These are phyloP conservation scores for Barypeithes pellucidus DNA, from an alignment of 2,888 invertebrate genomes.

Conservation along the genomic window DNA sequence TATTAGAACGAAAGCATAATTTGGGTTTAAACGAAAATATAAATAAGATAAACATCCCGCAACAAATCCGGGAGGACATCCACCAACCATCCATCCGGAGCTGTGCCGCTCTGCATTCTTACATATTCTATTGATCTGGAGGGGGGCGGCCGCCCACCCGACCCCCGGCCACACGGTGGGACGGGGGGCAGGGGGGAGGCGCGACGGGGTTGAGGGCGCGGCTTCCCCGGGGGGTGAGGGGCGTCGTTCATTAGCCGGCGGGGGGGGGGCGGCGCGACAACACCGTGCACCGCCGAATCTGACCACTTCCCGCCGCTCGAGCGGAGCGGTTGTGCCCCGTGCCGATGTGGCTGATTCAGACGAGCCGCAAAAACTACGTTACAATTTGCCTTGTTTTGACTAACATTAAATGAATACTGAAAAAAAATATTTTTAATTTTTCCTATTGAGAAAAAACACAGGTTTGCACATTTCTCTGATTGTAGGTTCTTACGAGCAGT, in stretches of 20 bases:
- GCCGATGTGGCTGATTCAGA: conserved; percentile 38
- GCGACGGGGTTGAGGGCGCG: conserved; percentile 25
- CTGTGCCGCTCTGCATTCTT: conserved; percentile 54
- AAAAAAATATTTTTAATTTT: conserved; percentile 2
- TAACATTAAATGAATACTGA: conserved; percentile 1
- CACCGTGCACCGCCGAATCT: conserved; percentile 52
- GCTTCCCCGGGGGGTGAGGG: conserved; percentile 21
- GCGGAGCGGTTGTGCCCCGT: conserved; percentile 43
- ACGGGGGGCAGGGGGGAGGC: conserved; percentile 1
- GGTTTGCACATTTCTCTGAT: too few species aligned
- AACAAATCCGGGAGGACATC: conserved; percentile 35
- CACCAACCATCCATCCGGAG: conserved; percentile 50
- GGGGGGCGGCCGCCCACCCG: conserved; percentile 45
- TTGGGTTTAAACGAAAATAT: too few species aligned
- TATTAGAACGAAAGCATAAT: too few species aligned
- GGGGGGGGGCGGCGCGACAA: conserved; percentile 53
- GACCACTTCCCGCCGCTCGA: conserved; percentile 53
- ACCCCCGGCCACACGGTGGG: conserved; percentile 29
- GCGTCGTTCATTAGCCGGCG: conserved; percentile 41
- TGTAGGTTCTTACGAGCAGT: too few species aligned
- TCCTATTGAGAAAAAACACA: too few species aligned
- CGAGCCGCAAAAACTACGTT: conserved; percentile 33
- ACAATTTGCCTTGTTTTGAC: conserved; percentile 19
- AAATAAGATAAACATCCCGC: conserved; percentile 20
- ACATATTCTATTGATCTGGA: conserved; percentile 57